Percentiles rank a stretch among this genome's conserved stretches.
Evolutionary conservation across 2,888 invertebrate genomes (phyloP).

Genomic region (Girardia tigrina): DNA sequence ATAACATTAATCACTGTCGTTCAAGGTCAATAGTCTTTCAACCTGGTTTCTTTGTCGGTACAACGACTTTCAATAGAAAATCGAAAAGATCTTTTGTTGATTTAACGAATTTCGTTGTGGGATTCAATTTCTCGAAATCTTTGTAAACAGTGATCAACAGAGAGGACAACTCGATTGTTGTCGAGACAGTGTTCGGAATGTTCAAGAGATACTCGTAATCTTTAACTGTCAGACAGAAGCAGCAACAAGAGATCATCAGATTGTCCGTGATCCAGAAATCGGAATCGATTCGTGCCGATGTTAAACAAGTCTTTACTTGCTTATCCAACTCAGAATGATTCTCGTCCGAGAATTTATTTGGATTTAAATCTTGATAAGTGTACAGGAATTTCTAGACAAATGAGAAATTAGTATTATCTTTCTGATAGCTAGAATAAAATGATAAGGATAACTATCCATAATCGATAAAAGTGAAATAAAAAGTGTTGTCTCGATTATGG

Average conservation of each 20-base stretch:
- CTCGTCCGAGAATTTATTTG: neutral
- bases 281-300: constrained; percentile 9
- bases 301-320: neutral
- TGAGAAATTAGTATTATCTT: no score
- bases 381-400: neutral
- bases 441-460: no score
- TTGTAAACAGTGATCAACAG: neutral
- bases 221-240: constrained; percentile 1
- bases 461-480: no score
- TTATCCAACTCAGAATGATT: neutral
- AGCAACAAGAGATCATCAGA: constrained; percentile 19
- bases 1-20: no score
- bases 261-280: neutral
- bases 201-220: neutral
- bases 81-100: neutral
- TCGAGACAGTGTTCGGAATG: neutral
- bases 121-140: constrained; percentile 17
- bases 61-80: constrained; percentile 3
- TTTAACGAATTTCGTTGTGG: neutral
- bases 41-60: neutral
- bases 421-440: no score
- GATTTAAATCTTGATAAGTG: constrained; percentile 7
- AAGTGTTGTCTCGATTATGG: no score
- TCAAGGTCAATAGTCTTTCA: no score
- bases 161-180: neutral